Percentiles rank a stretch among this genome's conserved stretches.
Evolutionary conservation across 2,888 invertebrate species (phyloP).

Genomic region (Dioctria rufipes): DNA sequence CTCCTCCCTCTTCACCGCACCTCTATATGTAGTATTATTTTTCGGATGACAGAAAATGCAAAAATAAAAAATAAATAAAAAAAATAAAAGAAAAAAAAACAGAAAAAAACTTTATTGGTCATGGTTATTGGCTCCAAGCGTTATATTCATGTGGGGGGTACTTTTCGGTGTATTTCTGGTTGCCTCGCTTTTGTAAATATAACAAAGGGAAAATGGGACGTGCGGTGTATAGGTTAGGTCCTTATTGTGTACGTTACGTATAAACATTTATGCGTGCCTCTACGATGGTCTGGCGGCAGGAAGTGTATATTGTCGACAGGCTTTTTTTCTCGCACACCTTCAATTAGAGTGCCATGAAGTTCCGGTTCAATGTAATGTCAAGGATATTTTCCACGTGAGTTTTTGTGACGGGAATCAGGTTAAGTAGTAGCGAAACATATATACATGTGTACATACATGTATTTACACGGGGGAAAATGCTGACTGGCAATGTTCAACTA

Average conservation of each 20-base stretch:
- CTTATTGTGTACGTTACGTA: not conserved
- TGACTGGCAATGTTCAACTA: slow-evolving; percentile 15
- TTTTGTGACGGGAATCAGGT: slow-evolving; percentile 26
- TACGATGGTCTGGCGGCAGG: slow-evolving; percentile 26
- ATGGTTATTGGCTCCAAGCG: slow-evolving; percentile 47
- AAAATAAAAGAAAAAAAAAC: slow-evolving; percentile 30
- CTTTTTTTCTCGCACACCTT: slow-evolving; percentile 42
- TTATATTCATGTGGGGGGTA: slow-evolving; percentile 17
- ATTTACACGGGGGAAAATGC: not conserved
- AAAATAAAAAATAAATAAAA: not conserved
- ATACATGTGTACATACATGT: too few relatives aligned
- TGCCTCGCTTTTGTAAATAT: not conserved
- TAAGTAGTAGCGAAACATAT: slow-evolving; percentile 46
- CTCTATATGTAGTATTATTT: not conserved
- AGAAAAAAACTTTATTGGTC: slow-evolving; percentile 48
- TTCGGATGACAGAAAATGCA: slow-evolving; percentile 18
- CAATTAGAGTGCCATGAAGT: slow-evolving; percentile 52
- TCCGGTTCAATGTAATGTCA: slow-evolving; percentile 54
- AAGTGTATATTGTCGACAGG: slow-evolving; percentile 27
- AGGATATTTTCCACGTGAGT: slow-evolving; percentile 51
- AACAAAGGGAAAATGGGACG: slow-evolving; percentile 14
- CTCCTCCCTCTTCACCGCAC: not conserved
- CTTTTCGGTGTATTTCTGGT: not conserved
- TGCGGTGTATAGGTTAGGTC: too few relatives aligned
- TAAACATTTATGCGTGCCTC: slow-evolving; percentile 34